These are phyloP conservation scores for Corythaeola cristata DNA, from an alignment of 2,113 vertebrate species.

Conservation along the genomic window DNA sequence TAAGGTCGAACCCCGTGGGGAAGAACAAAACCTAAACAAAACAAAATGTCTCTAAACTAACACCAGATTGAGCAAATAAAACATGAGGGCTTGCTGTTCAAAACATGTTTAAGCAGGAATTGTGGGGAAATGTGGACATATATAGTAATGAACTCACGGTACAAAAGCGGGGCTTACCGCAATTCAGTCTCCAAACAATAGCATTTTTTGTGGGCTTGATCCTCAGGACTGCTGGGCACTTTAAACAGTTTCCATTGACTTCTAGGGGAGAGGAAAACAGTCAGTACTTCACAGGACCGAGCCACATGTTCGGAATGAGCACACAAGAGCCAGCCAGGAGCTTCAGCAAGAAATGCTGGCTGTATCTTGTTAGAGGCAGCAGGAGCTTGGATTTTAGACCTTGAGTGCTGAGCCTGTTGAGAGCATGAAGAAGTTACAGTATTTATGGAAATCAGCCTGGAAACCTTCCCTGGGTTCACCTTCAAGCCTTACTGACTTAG, in stretches of 20 bases:
- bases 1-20: not conserved
- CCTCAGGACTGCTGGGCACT: not conserved
- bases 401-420: not conserved
- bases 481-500: not conserved
- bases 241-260: not conserved
- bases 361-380: not conserved
- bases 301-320: not conserved
- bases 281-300: not conserved
- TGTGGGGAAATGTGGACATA: not conserved
- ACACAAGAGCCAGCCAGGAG: not conserved
- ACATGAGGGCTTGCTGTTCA: not conserved
- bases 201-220: not conserved
- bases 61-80: not conserved
- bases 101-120: not conserved
- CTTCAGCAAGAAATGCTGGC: not conserved
- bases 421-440: not conserved
- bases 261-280: not conserved
- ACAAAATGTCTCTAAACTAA: not conserved
- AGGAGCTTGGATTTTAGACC: not conserved
- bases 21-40: conserved; percentile 1
- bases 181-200: not conserved
- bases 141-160: not conserved
- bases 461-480: not conserved
- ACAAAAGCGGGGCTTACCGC: not conserved
- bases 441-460: not conserved